Evolutionary conservation across 2,113 vertebrate genomes (phyloP).

Genomic region (Semnornis frantzii): DNA sequence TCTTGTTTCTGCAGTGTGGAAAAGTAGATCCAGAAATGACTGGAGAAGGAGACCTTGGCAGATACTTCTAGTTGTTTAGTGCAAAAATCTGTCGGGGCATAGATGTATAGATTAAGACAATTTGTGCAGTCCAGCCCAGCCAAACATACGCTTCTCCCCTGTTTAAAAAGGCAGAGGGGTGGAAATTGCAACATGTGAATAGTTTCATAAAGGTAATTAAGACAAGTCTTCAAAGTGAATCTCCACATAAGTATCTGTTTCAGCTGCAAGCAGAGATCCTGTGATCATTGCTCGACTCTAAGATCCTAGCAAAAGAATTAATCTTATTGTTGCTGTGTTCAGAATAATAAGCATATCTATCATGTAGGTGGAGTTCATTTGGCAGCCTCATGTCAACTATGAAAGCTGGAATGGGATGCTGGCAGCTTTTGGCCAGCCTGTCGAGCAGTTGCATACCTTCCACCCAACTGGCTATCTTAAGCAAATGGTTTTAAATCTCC

Average conservation of each 20-base stretch:
- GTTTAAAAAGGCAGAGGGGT: neutral
- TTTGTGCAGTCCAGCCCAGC: neutral
- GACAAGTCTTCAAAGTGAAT: neutral
- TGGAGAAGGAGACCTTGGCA: neutral
- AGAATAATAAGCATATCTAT: neutral
- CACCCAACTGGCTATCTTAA: neutral
- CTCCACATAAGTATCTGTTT: accelerated
- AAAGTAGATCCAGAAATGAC: neutral
- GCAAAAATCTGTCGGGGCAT: neutral
- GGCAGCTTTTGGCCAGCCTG: neutral
- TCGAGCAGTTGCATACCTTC: neutral
- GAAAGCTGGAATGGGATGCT: neutral
- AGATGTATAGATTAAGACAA: neutral
- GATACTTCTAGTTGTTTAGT: neutral
- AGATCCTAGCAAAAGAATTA: neutral
- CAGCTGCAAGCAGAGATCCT: neutral
- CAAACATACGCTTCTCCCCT: neutral
- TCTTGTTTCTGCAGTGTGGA: neutral
- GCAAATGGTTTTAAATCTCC: neutral
- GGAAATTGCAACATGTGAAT: neutral
- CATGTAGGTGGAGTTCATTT: neutral
- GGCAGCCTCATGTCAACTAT: neutral
- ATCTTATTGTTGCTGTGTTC: neutral
- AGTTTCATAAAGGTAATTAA: neutral
- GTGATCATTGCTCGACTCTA: accelerated